Conservation (phyloP, 2,113 vertebrate species). For the Castor canadensis region DNA sequence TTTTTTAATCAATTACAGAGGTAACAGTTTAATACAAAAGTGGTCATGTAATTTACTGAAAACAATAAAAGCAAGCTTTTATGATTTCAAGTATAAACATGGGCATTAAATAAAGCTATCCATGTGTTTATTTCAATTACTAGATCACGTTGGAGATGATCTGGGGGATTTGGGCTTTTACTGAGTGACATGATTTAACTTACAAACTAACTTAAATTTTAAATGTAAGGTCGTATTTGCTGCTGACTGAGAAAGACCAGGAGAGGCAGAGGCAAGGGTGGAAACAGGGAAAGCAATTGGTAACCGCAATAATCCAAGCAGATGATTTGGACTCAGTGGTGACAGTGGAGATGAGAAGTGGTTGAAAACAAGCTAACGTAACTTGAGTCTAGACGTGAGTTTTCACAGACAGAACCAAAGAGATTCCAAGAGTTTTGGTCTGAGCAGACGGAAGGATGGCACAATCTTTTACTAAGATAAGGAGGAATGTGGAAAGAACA, state of each 20-base stretch:
- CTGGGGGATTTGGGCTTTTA: not conserved
- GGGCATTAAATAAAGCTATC: not conserved
- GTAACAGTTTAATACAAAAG: not conserved
- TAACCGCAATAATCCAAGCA: not conserved
- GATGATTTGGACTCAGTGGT: not conserved
- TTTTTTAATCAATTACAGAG: constrained; percentile 2
- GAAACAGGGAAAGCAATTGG: not conserved
- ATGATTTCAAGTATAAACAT: not conserved
- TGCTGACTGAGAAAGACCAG: not conserved
- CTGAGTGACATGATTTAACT: not conserved
- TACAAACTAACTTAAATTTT: not conserved
- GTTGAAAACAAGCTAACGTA: not conserved
- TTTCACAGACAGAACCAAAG: not conserved
- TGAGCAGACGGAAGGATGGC: not conserved
- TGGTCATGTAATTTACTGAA: constrained; percentile 5
- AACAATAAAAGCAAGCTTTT: not conserved
- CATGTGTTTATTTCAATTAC: not conserved
- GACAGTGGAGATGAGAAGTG: not conserved
- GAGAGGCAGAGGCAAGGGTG: not conserved
- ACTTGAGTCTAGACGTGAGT: not conserved
- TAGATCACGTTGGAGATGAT: not conserved
- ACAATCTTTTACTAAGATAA: not conserved
- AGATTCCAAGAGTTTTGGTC: not conserved
- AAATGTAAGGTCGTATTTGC: not conserved
- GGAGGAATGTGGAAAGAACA: not conserved